Evolutionary conservation across 1,140 invertebrate species (phyloP), one percentile per base, ranked within the genome.

Genomic region (Ladona fulva): DNA sequence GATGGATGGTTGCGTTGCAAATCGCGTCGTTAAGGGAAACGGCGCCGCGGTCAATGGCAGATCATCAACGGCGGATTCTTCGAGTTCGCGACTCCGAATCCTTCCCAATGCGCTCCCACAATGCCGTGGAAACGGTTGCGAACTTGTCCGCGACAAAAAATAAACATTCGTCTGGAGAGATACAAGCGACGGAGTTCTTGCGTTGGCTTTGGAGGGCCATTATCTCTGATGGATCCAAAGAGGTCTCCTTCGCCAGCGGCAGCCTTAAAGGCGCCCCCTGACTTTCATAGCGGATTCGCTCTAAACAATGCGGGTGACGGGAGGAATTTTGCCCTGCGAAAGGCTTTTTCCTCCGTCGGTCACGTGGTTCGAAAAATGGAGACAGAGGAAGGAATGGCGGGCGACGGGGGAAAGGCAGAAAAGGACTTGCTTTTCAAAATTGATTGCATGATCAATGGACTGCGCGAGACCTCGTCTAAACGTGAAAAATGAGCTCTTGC

Each of bases 401-500:
- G 52, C 5, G n/a, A 12, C 14, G 52, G n/a, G 52, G n/a, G n/a
- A 12, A 12, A 66, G 52, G 52, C 16, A 66, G 52, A 66, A 22
- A 66, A 66, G 52, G 52, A 66, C 52, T 66, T 66, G 52, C 52
- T 66, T 66, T 37, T 22, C 52, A 22, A 66, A 66, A 66, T 66
- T 66, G 52, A 66, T 66, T 66, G 52, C 52, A 66, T 66, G 52
- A 66, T 66, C 52, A 66, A 66, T 66, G 52, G 52, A 66, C 16
- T 66, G 52, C n/a, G 52, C 52, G 52, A 66, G 52, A 66, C 52
- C 52, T 66, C 52, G 52, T 66, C 52, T 66, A 66, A 66, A 66
- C 52, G 14, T 66, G 52, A 66, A 66, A 66, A 66, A 66, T 66
- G 52, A 66, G 52, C 52, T 66, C 52, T 5, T 6, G 52, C 52